These are phyloP conservation scores for Crypturellus tataupa DNA, from an alignment of 2,797 vertebrate species.

Conservation along the genomic window DNA sequence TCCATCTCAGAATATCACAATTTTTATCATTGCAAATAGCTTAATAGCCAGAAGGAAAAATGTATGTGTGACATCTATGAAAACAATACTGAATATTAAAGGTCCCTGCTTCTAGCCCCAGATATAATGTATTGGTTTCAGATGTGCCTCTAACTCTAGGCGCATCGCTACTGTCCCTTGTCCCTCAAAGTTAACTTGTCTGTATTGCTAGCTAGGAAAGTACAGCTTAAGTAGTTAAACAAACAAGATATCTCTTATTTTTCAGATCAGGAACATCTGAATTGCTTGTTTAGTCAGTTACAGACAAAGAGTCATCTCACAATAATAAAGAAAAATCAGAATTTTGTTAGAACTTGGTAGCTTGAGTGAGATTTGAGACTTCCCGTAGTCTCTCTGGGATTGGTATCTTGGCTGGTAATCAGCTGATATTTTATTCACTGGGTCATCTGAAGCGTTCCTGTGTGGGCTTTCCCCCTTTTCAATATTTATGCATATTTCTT, in stretches of 20 bases:
- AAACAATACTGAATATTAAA: background rate
- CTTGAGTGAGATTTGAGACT: background rate
- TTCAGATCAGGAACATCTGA: background rate
- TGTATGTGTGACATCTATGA: background rate
- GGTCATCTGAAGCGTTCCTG: conserved; percentile 2
- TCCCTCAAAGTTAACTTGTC: background rate
- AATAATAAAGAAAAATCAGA: background rate
- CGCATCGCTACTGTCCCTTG: background rate
- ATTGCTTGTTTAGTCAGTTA: background rate
- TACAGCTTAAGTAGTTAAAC: background rate
- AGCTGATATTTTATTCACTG: background rate
- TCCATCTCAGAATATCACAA: background rate
- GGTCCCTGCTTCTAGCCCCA: background rate
- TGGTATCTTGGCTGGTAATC: background rate
- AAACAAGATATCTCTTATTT: background rate
- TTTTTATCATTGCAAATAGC: background rate
- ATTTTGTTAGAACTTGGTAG: background rate
- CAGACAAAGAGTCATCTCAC: background rate
- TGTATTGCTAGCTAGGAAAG: background rate
- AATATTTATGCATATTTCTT: conserved; percentile 30
- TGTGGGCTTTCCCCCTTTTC: background rate
- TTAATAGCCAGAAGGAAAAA: background rate
- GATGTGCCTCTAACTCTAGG: background rate
- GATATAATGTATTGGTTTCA: background rate
- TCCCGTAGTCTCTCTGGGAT: background rate